Evolutionary conservation across 92 coral and sea anemone genomes (phyloP), one percentile per base, ranked within the genome.

Genomic region (Porites rus): DNA sequence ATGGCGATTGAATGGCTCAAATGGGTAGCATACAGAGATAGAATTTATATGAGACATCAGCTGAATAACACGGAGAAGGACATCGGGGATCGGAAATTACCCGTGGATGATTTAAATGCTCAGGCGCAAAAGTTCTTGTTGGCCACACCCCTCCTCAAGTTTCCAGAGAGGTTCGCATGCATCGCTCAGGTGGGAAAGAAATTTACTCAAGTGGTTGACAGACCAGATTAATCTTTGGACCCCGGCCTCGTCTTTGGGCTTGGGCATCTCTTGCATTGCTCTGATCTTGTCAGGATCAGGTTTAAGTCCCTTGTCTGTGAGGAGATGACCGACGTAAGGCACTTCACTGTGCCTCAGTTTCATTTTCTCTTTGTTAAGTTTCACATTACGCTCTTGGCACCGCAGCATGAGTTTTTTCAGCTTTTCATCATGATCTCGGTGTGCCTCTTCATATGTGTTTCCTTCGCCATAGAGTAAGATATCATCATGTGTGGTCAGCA

Each of bases 101-200:
- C 46, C 46, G 46, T 4, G 46, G 6, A 38, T 38, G 46, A 4
- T 38, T 38, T 38, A 3, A 38, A 38, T 38, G 46, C 46, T 38
- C 46, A 38, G 46, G 0, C 46, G 7, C 46, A 80, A 56, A 80
- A 38, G 46, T 0, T 38, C 46, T 4, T 38, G 6, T 38, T 38
- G 46, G 46, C 46, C 81, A 84, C 92, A 10, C 87, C 89, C 31
- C 90, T 90, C 31, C 50, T 90, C 12, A 53, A 81, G 68, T 69
- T 75, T 66, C 60, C 84, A 21, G 1, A 80, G 73, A 12, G 84
- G 73, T 51, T 85, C 75, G 19, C 83, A 65, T 2, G 21, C 74
- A 31, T 76, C 65, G n/a, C 81, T 74, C 50, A 63, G 83, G 4
- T 6, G 21, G 25, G 91, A 59, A 64, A 72, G 43, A 28, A 81